A percentile compares a stretch with the other conserved stretches of the same genome.
Evolutionary conservation across 2,888 invertebrate genomes (phyloP).

Genomic region (Drosophila prostipennis): DNA sequence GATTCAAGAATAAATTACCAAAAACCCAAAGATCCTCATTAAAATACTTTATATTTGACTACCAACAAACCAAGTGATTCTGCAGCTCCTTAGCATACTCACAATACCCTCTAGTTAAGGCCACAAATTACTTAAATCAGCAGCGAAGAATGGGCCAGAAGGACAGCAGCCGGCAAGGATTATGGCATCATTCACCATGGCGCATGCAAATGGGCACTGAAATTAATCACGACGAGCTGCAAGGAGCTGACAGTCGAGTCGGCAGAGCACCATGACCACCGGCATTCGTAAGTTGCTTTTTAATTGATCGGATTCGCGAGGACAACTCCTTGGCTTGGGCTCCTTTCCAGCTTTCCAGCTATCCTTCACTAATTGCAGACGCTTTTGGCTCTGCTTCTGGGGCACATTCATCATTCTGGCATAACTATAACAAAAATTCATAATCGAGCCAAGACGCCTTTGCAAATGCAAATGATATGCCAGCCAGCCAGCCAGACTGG

Average conservation of each 20-base stretch:
- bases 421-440: slow-evolving; percentile 40
- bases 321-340: not conserved
- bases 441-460: slow-evolving; percentile 44
- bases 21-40: not conserved
- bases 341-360: slow-evolving; percentile 26
- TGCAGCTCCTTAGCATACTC: slow-evolving; percentile 7
- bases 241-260: slow-evolving; percentile 31
- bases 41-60: not conserved
- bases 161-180: slow-evolving; percentile 55
- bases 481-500: slow-evolving; percentile 41
- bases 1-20: not conserved
- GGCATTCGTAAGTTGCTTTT: slow-evolving; percentile 45
- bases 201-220: slow-evolving; percentile 65
- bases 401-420: slow-evolving; percentile 53
- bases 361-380: slow-evolving; percentile 66
- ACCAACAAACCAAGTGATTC: not conserved
- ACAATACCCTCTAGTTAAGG: slow-evolving; percentile 29
- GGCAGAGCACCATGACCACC: slow-evolving; percentile 29
- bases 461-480: slow-evolving; percentile 62
- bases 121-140: slow-evolving; percentile 72
- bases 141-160: slow-evolving; percentile 7
- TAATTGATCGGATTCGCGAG: slow-evolving; percentile 45
- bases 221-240: slow-evolving; percentile 64
- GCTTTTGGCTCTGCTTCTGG: slow-evolving; percentile 21
- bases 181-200: slow-evolving; percentile 66